phyloP scores from a whole-genome alignment of 1,140 invertebrate genomes.

The Pseudomyrmex cubaensis region DNA sequence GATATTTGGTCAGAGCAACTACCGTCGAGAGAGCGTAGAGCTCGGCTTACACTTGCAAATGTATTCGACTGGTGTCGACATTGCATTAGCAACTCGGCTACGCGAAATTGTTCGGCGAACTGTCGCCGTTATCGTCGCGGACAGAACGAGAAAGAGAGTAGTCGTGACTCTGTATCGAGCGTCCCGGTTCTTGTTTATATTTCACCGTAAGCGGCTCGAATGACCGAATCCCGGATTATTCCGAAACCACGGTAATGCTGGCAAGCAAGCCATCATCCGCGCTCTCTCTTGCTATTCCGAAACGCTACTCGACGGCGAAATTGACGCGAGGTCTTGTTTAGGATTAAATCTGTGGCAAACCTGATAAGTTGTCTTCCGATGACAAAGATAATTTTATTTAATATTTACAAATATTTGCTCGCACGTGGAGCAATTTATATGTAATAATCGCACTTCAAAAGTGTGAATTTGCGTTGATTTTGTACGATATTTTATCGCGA shows the following conservation, averaged over 20 bases:
- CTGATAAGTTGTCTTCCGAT: neutral
- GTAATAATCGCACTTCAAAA: too few relatives aligned
- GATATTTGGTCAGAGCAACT: constrained; percentile 69
- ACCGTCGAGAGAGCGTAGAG: constrained; percentile 14
- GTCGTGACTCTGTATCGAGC: too few relatives aligned
- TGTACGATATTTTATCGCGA: neutral
- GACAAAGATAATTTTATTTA: neutral
- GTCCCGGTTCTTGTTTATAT: constrained; percentile 46
- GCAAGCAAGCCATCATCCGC: neutral
- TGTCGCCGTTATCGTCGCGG: constrained; percentile 20
- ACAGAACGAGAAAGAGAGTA: constrained; percentile 1
- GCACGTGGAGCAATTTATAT: neutral
- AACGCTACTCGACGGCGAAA: neutral
- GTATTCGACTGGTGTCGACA: constrained; percentile 65
- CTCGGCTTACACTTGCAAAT: constrained; percentile 77
- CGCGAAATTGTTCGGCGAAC: constrained; percentile 63
- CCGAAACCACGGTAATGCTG: constrained; percentile 3
- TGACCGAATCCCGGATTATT: constrained; percentile 37
- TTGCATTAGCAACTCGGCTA: constrained; percentile 68
- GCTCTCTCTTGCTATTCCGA: neutral
- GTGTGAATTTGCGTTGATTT: neutral
- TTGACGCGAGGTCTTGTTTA: neutral
- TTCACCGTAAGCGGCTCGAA: constrained; percentile 1
- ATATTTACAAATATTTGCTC: neutral
- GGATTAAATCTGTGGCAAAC: constrained; percentile 6